Percentiles rank a stretch among this genome's conserved stretches.
phyloP scores from a whole-genome alignment of 2,113 vertebrate species.

The Thomomys bottae region DNA sequence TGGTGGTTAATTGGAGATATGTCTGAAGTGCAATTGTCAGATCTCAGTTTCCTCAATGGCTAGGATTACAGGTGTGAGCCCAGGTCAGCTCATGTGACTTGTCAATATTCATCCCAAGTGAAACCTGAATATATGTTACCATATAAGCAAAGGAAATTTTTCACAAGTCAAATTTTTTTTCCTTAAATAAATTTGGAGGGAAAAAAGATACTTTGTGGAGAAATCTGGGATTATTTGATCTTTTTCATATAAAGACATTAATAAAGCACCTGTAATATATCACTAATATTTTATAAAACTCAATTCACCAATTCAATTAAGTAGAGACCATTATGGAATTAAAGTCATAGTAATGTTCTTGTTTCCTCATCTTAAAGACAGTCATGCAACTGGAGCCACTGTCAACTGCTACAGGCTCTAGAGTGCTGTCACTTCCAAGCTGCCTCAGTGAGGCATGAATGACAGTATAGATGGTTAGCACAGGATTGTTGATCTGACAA shows the following conservation, averaged over 20 bases:
- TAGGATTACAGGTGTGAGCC: too few species aligned
- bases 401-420: too few species aligned
- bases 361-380: neutral
- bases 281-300: neutral
- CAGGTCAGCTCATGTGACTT: too few species aligned
- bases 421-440: neutral
- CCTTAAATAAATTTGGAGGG: neutral
- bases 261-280: neutral
- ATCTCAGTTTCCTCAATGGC: too few species aligned
- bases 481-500: neutral
- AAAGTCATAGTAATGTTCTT: neutral
- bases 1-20: too few species aligned
- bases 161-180: neutral
- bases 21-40: too few species aligned
- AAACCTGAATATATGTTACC: neutral
- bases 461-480: neutral
- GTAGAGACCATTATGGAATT: neutral
- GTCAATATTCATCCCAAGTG: slow-evolving; percentile 11
- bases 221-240: neutral
- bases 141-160: neutral
- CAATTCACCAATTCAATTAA: neutral
- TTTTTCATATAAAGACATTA: neutral
- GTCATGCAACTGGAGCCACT: neutral
- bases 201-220: neutral
- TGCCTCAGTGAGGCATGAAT: neutral